Base-by-base conservation (phyloP, 1,140 invertebrate genomes). In the Lanistes nyassanus region DNA sequence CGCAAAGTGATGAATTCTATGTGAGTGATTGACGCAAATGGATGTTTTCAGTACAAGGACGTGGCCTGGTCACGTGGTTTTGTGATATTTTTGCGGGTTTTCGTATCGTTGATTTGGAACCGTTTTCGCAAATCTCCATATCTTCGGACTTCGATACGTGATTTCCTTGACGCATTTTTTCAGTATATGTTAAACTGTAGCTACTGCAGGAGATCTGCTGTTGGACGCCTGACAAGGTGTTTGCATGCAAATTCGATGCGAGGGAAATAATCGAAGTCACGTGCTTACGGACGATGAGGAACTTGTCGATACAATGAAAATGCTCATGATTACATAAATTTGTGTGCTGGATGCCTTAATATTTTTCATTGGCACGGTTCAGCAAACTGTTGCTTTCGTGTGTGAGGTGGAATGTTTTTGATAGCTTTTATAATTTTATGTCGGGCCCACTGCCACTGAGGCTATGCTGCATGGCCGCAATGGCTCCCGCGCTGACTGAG, bases 401-500 rank as follows among this genome's bases (percentile, higher is more conserved):
- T 74, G 31, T 74, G 23, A 26, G 26, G 39, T 42, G 62, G 42
- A 53, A 75, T 36, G 23, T 68, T 9, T 29, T 62, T 53, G 7
- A 37, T 65, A 31, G 60, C 64, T 64, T 9, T 76, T 21, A n/a
- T 64, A 56, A 39, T 58, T 86, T 75, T 79, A 85, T 85, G 84
- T 84, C 78, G 36, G 78, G 69, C 47, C 84, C 84, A 62, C 77
- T 85, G 76, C 81, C 85, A 67, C 78, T 86, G 79, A 86, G 86
- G 86, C 79, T 86, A 86, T 87, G 86, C 78, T 86, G 86, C 79
- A 82, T 85, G 80, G 84, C 83, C 78, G 82, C 83, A 74, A 87
- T 87, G 86, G 86, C 86, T 77, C 86, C 86, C 65, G 86, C 86
- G 66, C 81, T 87, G 60, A 87, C 85, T 74, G 85, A 87, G 78